Conservation (phyloP, 2,888 invertebrate species). For the Pantelozetes paolii region DNA sequence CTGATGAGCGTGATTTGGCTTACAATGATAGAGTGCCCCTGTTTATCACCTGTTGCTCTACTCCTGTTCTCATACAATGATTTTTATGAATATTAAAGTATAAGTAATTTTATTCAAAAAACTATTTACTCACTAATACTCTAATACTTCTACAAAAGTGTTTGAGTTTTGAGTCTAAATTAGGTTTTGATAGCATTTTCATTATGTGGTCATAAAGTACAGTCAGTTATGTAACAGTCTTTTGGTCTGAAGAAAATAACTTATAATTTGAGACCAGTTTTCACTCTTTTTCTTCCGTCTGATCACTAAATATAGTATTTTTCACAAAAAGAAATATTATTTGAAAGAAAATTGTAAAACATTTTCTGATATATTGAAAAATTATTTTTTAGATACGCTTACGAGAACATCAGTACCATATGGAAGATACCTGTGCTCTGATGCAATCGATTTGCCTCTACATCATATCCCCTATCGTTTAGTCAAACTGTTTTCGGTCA, state of each 20-base stretch:
- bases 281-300: not conserved
- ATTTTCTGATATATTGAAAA: not conserved
- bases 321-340: not conserved
- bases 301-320: not conserved
- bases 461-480: not conserved
- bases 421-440: constrained; percentile 32
- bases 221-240: too few species aligned
- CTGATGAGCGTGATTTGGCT: constrained; percentile 21
- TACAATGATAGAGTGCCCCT: not conserved
- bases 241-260: not conserved
- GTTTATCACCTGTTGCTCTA: constrained; percentile 33
- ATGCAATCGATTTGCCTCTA: not conserved
- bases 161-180: not conserved
- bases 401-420: constrained; percentile 18
- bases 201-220: not conserved
- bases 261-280: not conserved
- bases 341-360: not conserved
- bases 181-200: not conserved
- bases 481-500: constrained; percentile 4
- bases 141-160: not conserved
- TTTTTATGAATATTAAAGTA: too few species aligned
- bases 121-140: not conserved
- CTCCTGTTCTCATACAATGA: constrained; percentile 6
- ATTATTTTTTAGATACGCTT: constrained; percentile 1
- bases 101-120: not conserved